phyloP scores from a whole-genome alignment of 1,140 invertebrate genomes.

The Aleiodes sp. region DNA sequence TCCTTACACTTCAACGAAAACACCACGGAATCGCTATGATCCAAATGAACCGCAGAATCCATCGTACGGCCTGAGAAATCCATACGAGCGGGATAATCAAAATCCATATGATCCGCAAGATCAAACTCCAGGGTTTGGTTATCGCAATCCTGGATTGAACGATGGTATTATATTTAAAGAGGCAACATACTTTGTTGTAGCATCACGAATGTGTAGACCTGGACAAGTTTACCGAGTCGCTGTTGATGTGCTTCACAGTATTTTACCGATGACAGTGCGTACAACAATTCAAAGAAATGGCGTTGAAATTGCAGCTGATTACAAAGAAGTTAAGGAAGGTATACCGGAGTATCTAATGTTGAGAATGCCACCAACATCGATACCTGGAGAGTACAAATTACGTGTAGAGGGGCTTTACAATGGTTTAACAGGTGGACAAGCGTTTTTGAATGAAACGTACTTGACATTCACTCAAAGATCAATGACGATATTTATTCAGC shows the following conservation, averaged over 20 bases:
- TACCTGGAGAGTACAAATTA: slow-evolving; percentile 83
- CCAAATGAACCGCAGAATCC: slow-evolving; percentile 33
- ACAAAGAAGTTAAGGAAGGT: slow-evolving; percentile 79
- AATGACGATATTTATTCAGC: slow-evolving; percentile 95
- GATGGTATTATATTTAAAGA: slow-evolving; percentile 70
- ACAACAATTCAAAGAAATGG: slow-evolving; percentile 87
- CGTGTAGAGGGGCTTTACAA: slow-evolving; percentile 90
- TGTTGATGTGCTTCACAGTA: slow-evolving; percentile 79
- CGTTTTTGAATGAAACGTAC: slow-evolving; percentile 84
- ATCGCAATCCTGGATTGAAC: slow-evolving; percentile 30
- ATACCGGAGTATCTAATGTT: slow-evolving; percentile 86
- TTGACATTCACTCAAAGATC: slow-evolving; percentile 86
- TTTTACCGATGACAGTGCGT: slow-evolving; percentile 79
- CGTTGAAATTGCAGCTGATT: slow-evolving; percentile 83
- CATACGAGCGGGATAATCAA: not conserved
- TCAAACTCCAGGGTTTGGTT: slow-evolving; percentile 29
- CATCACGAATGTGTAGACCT: slow-evolving; percentile 85
- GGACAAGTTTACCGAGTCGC: slow-evolving; percentile 86
- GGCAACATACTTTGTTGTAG: slow-evolving; percentile 86
- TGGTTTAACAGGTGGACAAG: slow-evolving; percentile 82
- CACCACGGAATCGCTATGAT: slow-evolving; percentile 49
- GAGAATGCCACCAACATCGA: slow-evolving; percentile 83
- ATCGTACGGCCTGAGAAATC: not conserved
- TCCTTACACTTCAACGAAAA: slow-evolving; percentile 39
- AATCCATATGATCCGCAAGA: not conserved